Evolutionary conservation across 2,888 invertebrate species (phyloP), one percentile per base, ranked within the genome.

Genomic region (Lypha dubia): DNA sequence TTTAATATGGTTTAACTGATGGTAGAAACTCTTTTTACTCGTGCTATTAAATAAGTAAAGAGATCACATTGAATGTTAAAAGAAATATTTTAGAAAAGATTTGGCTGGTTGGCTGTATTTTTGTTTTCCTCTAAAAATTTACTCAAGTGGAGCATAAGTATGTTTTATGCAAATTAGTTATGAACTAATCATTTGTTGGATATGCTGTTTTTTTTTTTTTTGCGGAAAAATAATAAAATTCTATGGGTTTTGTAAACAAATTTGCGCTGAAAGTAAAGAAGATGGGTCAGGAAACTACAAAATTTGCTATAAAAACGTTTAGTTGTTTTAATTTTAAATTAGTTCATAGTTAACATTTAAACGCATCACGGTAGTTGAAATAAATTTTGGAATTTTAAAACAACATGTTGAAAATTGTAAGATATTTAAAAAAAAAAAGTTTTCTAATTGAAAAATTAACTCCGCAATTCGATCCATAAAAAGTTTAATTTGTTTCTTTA

Each of bases 401-500:
- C 24, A 88, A 89, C 56, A 91, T 91, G 91, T 87, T 89, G 15
- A 89, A 90, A 88, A 87, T 88, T 88, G 91, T 91, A 87, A 89
- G 91, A 84, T 71, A 3, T 62, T 1, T 51, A 51, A 28, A 62
- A 24, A 49, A 13, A 35, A 51, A 53, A 15, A 20, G 6, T 1
- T 24, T n/a, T n/a, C 8, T 32, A 7, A 9, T 11, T 17, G 7
- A 70, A 63, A 77, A 41, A 13, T 22, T 1, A n/a, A n/a, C n/a
- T n/a, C n/a, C n/a, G n/a, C n/a, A n/a, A n/a, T n/a, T n/a, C n/a
- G n/a, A n/a, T n/a, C n/a, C n/a, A n/a, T n/a, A n/a, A n/a, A n/a
- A n/a, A n/a, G 5, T 5, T 44, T 44, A 15, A n/a, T 3, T 6
- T 44, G n/a, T n/a, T 44, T n/a, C 11, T 15, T 15, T n/a, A 44